These are phyloP conservation scores for Oncorhynchus nerka DNA, from an alignment of 2,113 vertebrate species.

Conservation along the genomic window DNA sequence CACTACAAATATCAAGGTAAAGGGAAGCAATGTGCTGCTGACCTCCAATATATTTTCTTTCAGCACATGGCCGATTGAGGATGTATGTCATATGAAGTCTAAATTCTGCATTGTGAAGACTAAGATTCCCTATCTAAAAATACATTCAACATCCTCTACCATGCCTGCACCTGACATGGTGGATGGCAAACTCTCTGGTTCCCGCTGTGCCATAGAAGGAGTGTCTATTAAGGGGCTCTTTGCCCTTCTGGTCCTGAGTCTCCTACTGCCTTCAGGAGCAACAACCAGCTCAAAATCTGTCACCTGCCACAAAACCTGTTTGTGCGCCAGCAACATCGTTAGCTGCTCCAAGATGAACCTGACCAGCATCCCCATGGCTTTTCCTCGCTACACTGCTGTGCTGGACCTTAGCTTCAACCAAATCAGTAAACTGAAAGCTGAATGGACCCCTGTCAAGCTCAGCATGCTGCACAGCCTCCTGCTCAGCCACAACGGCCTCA, in stretches of 20 bases:
- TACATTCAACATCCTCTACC: slow-evolving; percentile 4
- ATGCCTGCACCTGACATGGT: slow-evolving; percentile 31
- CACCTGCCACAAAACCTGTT: slow-evolving; percentile 79
- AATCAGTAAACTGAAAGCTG: slow-evolving; percentile 77
- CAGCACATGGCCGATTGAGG: slow-evolving; percentile 34
- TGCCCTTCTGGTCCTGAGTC: slow-evolving; percentile 49
- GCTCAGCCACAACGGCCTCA: slow-evolving; percentile 86
- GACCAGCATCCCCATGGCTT: slow-evolving; percentile 63
- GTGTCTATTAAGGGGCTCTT: slow-evolving; percentile 28
- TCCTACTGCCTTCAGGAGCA: slow-evolving; percentile 32
- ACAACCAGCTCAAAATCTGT: slow-evolving; percentile 34
- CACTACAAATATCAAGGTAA: not conserved
- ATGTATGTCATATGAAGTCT: not conserved
- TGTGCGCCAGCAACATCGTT: slow-evolving; percentile 94
- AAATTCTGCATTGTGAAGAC: not conserved
- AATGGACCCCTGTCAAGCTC: slow-evolving; percentile 81
- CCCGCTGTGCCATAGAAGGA: slow-evolving; percentile 10
- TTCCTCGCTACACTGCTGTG: slow-evolving; percentile 82
- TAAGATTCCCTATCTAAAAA: slow-evolving; percentile 2
- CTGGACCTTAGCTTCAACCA: slow-evolving; percentile 92
- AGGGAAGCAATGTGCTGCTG: not conserved
- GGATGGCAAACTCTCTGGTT: slow-evolving; percentile 24
- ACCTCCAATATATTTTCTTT: slow-evolving; percentile 22
- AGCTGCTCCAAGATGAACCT: slow-evolving; percentile 87
- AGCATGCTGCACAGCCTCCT: slow-evolving; percentile 80